Percentiles rank a stretch among this genome's conserved stretches.
phyloP scores from a whole-genome alignment of 2,797 vertebrate genomes.

The Danio aesculapii region DNA sequence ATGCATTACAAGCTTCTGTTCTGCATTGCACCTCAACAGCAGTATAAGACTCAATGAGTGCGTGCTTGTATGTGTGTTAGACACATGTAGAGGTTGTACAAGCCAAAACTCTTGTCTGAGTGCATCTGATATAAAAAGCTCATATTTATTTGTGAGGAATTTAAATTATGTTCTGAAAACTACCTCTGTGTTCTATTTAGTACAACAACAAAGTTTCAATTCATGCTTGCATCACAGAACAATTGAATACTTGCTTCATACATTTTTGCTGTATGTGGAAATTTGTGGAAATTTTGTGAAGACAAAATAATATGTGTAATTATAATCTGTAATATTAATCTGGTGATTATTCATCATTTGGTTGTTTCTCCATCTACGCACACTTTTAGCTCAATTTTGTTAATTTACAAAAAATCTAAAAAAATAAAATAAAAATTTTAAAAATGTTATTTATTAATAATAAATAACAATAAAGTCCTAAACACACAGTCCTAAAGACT shows the following conservation, averaged over 20 bases:
- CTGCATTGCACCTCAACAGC: constrained; percentile 70
- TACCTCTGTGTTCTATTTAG: not conserved
- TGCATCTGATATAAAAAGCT: not conserved
- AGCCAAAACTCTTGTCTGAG: not conserved
- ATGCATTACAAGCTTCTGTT: constrained; percentile 76
- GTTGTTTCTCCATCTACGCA: no score
- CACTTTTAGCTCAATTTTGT: no score
- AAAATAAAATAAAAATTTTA: no score
- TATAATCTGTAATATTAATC: no score
- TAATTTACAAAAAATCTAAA: no score
- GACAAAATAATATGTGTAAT: no score
- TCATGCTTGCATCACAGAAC: not conserved
- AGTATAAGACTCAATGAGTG: constrained; percentile 37
- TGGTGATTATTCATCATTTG: no score
- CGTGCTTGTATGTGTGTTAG: not conserved
- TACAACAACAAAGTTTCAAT: not conserved
- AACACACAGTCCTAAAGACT: no score
- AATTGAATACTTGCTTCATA: not conserved
- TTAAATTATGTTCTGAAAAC: constrained; percentile 5
- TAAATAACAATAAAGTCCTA: no score
- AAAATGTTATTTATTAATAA: no score
- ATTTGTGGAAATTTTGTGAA: no score
- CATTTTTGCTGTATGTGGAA: no score
- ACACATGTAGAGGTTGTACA: not conserved
- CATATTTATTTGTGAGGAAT: not conserved